phyloP scores from a whole-genome alignment of 2,113 vertebrate genomes.

The Hepsetus odoe region DNA sequence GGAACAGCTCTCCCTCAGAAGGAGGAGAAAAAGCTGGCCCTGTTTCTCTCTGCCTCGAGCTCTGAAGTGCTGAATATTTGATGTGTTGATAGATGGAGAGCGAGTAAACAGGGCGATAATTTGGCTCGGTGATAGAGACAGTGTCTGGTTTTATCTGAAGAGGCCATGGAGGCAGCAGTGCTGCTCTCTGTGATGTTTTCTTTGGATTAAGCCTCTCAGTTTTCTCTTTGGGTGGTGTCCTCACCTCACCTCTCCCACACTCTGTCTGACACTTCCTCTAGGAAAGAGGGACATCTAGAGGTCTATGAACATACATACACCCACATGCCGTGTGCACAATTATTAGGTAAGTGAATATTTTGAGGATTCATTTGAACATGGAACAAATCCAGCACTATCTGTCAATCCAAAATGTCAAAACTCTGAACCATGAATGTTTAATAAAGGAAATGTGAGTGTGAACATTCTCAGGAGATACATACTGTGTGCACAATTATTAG shows the following conservation, averaged over 20 bases:
- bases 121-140: slow-evolving; percentile 17
- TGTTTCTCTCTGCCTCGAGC: slow-evolving; percentile 10
- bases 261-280: not conserved
- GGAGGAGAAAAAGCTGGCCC: not conserved
- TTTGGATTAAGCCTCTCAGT: slow-evolving; percentile 32
- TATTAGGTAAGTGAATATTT: too few relatives aligned
- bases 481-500: too few relatives aligned
- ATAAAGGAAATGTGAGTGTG: too few relatives aligned
- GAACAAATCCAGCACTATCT: too few relatives aligned
- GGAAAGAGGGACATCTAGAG: slow-evolving; percentile 63
- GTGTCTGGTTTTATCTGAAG: not conserved
- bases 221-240: slow-evolving; percentile 28
- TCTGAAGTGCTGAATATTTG: slow-evolving; percentile 33
- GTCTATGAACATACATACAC: too few relatives aligned
- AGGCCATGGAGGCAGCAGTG: slow-evolving; percentile 3
- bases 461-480: too few relatives aligned
- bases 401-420: too few relatives aligned
- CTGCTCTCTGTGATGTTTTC: slow-evolving; percentile 48
- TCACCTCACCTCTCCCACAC: slow-evolving; percentile 36
- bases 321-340: too few relatives aligned
- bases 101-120: slow-evolving; percentile 25
- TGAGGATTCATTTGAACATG: too few relatives aligned
- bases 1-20: slow-evolving; percentile 19
- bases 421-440: too few relatives aligned
- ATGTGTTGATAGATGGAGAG: slow-evolving; percentile 14